These are phyloP conservation scores for Hippocampus barbouri DNA, from an alignment of 2,113 vertebrate genomes.

Conservation along the genomic window DNA sequence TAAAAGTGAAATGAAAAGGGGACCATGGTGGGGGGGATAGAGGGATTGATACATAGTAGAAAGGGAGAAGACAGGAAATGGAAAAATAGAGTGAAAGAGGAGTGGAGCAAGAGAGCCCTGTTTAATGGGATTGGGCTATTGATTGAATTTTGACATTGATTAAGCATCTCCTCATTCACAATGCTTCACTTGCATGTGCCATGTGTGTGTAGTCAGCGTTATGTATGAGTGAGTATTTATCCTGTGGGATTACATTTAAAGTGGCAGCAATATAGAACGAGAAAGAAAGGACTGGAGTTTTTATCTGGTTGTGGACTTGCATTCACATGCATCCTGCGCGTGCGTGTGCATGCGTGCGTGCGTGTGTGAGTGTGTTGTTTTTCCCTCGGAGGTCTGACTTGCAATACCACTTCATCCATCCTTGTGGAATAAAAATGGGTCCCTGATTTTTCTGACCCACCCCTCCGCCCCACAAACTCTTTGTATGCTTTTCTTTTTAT, in stretches of 20 bases:
- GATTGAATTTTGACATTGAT: constrained; percentile 78
- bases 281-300: constrained; percentile 21
- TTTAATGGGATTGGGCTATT: constrained; percentile 73
- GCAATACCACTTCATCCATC: constrained; percentile 57
- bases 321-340: constrained; percentile 22
- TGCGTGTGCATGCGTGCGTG: constrained; percentile 6
- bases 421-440: constrained; percentile 46
- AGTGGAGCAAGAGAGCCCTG: constrained; percentile 17
- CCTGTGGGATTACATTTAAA: constrained; percentile 4
- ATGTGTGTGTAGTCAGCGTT: constrained; percentile 14
- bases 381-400: constrained; percentile 53
- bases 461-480: constrained; percentile 2
- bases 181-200: constrained; percentile 46
- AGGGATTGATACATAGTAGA: constrained; percentile 44
- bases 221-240: constrained; percentile 21
- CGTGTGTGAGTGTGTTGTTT: constrained; percentile 23
- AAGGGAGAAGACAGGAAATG: constrained; percentile 50
- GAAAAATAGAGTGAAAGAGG: constrained; percentile 26
- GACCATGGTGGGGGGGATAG: constrained; percentile 1
- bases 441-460: constrained; percentile 11
- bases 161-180: constrained; percentile 74
- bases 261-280: constrained; percentile 16
- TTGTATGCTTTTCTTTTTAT: constrained; percentile 62
- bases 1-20: constrained; percentile 54
- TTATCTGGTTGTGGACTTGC: constrained; percentile 20